Evolutionary conservation across 1,140 invertebrate genomes (phyloP).

Genomic region (Branchinecta lindahli): DNA sequence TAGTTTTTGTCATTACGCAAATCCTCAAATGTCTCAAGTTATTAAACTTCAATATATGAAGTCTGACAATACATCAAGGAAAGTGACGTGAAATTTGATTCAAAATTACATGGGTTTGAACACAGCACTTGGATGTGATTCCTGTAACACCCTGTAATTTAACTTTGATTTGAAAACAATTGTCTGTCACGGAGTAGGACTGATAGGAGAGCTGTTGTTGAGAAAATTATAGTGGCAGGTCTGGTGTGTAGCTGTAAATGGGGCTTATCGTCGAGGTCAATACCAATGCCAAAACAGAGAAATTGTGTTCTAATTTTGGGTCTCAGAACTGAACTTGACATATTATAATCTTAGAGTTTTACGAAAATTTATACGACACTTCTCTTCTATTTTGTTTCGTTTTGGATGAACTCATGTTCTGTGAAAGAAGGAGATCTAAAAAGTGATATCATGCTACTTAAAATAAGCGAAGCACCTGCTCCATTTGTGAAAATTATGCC

Average conservation of each 20-base stretch:
- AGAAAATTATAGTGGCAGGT: not conserved
- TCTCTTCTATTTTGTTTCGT: too few relatives aligned
- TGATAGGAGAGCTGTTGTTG: not conserved
- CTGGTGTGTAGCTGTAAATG: not conserved
- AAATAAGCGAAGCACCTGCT: too few relatives aligned
- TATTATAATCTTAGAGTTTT: too few relatives aligned
- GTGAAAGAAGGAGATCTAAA: too few relatives aligned
- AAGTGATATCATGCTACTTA: too few relatives aligned
- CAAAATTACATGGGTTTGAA: conserved; percentile 1
- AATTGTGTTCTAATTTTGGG: too few relatives aligned
- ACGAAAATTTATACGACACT: too few relatives aligned
- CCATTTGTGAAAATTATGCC: too few relatives aligned
- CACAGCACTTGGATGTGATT: not conserved
- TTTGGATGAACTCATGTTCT: too few relatives aligned
- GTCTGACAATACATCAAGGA: not conserved
- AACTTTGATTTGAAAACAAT: conserved; percentile 10
- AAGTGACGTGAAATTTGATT: not conserved
- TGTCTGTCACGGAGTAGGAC: not conserved
- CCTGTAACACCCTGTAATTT: conserved; percentile 3
- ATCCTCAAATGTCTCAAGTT: not conserved
- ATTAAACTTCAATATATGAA: conserved; percentile 1
- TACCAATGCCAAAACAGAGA: too few relatives aligned
- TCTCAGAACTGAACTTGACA: too few relatives aligned
- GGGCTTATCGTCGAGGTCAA: not conserved
- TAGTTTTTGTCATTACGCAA: too few relatives aligned